phyloP scores from a whole-genome alignment of 1,140 invertebrate species.

The Plutomurus gul region DNA sequence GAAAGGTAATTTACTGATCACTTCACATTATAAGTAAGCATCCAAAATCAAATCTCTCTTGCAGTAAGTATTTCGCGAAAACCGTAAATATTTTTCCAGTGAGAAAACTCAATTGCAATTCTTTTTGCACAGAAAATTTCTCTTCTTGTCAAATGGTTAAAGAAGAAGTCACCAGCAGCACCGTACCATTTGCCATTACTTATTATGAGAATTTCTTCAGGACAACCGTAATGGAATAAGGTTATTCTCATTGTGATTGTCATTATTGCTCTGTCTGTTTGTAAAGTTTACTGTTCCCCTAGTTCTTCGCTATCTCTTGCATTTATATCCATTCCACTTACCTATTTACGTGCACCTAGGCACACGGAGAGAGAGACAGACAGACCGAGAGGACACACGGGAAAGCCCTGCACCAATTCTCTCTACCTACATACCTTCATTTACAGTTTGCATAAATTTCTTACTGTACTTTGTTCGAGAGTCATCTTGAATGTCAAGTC shows the following conservation, averaged over 20 bases:
- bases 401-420: background rate
- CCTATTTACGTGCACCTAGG: background rate
- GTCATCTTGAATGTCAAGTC: constrained; percentile 4
- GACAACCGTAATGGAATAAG: background rate
- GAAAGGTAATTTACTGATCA: too few relatives aligned
- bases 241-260: background rate
- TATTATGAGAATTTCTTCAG: constrained; percentile 10
- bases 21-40: too few relatives aligned
- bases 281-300: too few relatives aligned
- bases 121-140: too few relatives aligned
- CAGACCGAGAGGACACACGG: too few relatives aligned
- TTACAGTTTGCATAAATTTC: constrained; percentile 30
- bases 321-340: background rate
- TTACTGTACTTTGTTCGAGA: constrained; percentile 4
- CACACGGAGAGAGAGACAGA: too few relatives aligned
- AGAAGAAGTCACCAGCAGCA: too few relatives aligned
- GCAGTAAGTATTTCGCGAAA: too few relatives aligned
- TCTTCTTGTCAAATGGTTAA: too few relatives aligned
- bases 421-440: constrained; percentile 8
- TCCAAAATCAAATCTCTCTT: too few relatives aligned
- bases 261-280: background rate
- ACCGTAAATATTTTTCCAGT: too few relatives aligned
- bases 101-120: too few relatives aligned
- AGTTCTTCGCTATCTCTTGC: background rate
- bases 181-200: background rate